phyloP scores from a whole-genome alignment of 2,113 vertebrate genomes.

The Edolisoma coerulescens region DNA sequence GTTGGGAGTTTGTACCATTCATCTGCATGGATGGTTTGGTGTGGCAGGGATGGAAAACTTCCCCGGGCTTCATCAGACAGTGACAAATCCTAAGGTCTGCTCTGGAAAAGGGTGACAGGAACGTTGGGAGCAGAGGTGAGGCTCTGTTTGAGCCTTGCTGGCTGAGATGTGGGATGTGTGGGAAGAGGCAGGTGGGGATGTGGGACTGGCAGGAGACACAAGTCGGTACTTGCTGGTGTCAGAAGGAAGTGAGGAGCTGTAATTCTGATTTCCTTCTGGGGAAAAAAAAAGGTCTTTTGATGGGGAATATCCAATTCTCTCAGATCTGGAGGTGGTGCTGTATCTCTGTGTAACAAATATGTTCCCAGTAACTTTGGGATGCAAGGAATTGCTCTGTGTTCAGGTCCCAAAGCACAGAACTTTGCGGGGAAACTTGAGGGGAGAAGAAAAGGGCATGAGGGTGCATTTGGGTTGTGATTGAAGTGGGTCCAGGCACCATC shows the following conservation, averaged over 20 bases:
- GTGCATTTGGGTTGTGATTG: neutral
- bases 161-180: neutral
- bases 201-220: neutral
- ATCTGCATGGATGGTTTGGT: neutral
- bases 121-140: neutral
- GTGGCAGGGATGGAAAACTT: neutral
- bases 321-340: neutral
- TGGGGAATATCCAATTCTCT: neutral
- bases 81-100: neutral
- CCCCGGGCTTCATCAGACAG: neutral
- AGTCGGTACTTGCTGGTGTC: neutral
- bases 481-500: neutral
- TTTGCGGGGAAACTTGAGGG: rapidly evolving
- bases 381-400: neutral
- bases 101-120: neutral
- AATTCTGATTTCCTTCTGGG: neutral
- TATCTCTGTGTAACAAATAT: neutral
- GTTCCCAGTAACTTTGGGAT: neutral
- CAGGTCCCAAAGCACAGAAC: neutral
- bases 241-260: neutral
- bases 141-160: neutral
- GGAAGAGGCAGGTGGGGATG: neutral
- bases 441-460: too few species aligned
- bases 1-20: neutral
- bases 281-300: neutral